These are phyloP conservation scores for Accipiter cooperii DNA, from an alignment of 2,113 vertebrate species.

Conservation along the genomic window DNA sequence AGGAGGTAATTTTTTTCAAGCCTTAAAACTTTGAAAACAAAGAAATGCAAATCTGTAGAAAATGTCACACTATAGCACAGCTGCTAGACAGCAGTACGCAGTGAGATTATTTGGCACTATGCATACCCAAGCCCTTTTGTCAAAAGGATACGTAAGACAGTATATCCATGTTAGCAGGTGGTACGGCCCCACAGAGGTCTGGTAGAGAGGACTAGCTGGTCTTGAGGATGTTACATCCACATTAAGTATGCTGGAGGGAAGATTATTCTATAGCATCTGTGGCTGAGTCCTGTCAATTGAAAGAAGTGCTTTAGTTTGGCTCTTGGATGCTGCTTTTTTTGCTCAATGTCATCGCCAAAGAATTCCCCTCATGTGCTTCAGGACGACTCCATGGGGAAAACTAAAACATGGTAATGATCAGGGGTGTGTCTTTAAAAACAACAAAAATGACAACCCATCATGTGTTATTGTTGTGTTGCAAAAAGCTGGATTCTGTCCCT, in stretches of 20 bases:
- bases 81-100: neutral
- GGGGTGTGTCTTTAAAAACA: neutral
- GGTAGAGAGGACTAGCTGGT: neutral
- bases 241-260: neutral
- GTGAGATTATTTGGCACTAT: neutral
- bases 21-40: neutral
- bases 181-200: neutral
- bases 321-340: neutral
- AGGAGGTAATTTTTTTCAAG: neutral
- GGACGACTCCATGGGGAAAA: neutral
- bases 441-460: neutral
- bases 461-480: neutral
- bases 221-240: neutral
- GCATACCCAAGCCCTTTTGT: rapidly evolving
- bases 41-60: neutral
- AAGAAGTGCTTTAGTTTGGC: neutral
- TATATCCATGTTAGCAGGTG: neutral
- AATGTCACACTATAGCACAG: rapidly evolving
- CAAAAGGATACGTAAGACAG: neutral
- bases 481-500: neutral
- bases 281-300: neutral
- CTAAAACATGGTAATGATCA: neutral
- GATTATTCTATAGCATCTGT: neutral
- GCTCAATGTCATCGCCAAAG: neutral
- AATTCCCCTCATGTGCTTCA: neutral